Evolutionary conservation across 1,140 invertebrate species (phyloP).

Genomic region (Hyposmocoma kahamanoa): DNA sequence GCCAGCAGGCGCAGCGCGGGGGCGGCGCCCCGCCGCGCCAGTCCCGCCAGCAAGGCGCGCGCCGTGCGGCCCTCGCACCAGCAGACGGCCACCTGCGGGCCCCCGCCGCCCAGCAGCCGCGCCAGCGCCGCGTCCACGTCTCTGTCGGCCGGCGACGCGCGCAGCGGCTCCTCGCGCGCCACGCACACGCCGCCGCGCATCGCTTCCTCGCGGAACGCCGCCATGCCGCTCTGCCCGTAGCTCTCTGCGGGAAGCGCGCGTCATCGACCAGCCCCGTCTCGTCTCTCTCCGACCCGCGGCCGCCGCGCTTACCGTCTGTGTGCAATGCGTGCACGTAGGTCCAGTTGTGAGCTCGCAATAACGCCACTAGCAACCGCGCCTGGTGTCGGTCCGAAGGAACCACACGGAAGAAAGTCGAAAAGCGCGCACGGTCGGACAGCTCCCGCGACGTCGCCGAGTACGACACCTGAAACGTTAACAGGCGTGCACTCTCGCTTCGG

Average conservation of each 20-base stretch:
- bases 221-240: constrained; percentile 88
- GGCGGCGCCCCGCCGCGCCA: constrained; percentile 76
- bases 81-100: constrained; percentile 83
- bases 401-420: constrained; percentile 86
- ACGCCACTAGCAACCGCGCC: constrained; percentile 83
- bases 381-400: constrained; percentile 89
- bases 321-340: constrained; percentile 89
- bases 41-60: constrained; percentile 79
- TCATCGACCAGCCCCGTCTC: too few species aligned
- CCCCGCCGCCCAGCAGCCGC: constrained; percentile 70
- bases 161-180: constrained; percentile 79
- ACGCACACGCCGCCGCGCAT: constrained; percentile 82
- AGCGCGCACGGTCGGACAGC: constrained; percentile 85
- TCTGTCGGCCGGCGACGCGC: constrained; percentile 75
- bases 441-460: constrained; percentile 87
- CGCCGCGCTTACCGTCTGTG: constrained; percentile 79
- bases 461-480: constrained; percentile 78
- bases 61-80: constrained; percentile 89
- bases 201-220: constrained; percentile 81
- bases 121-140: constrained; percentile 77
- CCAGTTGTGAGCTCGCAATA: constrained; percentile 85
- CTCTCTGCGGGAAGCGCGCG: constrained; percentile 75
- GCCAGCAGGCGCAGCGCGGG: constrained; percentile 77
- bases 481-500: not conserved
- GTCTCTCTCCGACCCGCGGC: too few species aligned